phyloP scores from a whole-genome alignment of 2,888 invertebrate species.

The Parochlus steinenii region DNA sequence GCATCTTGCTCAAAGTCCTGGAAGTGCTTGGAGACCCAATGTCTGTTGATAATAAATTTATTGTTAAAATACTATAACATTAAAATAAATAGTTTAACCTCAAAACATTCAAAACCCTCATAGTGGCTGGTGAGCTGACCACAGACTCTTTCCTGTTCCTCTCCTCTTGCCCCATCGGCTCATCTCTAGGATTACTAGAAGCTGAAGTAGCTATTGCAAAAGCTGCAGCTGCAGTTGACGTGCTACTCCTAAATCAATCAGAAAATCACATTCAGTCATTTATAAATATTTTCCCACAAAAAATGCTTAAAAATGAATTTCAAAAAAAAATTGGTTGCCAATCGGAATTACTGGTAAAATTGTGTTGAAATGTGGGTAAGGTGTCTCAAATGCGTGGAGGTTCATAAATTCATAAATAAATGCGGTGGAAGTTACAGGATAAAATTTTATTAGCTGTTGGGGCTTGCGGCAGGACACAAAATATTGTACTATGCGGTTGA shows the following conservation, averaged over 20 bases:
- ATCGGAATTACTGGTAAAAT: too few relatives aligned
- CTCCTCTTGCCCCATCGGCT: slow-evolving; percentile 25
- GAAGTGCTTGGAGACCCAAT: slow-evolving; percentile 84
- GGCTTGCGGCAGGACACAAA: too few relatives aligned
- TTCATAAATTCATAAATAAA: too few relatives aligned
- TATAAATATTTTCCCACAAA: slow-evolving; percentile 2
- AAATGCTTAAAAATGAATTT: not conserved
- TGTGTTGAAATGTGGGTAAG: too few relatives aligned
- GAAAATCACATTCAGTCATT: slow-evolving; percentile 11
- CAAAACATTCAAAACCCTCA: slow-evolving; percentile 78
- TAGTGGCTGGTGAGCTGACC: slow-evolving; percentile 84
- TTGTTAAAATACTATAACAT: not conserved
- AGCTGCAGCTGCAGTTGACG: slow-evolving; percentile 73
- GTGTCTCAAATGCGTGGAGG: too few relatives aligned
- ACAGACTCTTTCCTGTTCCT: slow-evolving; percentile 52
- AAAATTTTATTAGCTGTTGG: too few relatives aligned
- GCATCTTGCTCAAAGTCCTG: slow-evolving; percentile 73
- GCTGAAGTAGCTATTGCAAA: slow-evolving; percentile 85
- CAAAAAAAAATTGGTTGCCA: slow-evolving; percentile 3
- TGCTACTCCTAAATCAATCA: slow-evolving; percentile 64
- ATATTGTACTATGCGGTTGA: too few relatives aligned
- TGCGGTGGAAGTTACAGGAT: too few relatives aligned
- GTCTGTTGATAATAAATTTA: slow-evolving; percentile 31
- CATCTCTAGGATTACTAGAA: slow-evolving; percentile 62
- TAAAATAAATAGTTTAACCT: slow-evolving; percentile 27